A percentile compares a stretch with the other conserved stretches of the same genome.
Conservation (phyloP, 2,888 invertebrate genomes). For the Ypsolopha scabrella region DNA sequence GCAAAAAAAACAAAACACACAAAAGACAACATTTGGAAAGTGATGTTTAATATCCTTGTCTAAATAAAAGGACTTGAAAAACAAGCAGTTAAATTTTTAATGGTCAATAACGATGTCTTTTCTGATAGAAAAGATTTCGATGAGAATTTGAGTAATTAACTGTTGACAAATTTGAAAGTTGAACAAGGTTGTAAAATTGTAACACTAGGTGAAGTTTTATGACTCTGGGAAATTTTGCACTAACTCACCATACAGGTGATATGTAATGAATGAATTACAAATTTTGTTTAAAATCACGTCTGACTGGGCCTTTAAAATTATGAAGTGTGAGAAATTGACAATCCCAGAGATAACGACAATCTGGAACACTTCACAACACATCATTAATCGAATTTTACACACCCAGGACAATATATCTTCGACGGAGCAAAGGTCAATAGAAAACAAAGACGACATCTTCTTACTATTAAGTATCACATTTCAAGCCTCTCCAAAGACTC, state of each 20-base stretch:
- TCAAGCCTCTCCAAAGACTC: conserved; percentile 54
- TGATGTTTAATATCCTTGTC: conserved; percentile 53
- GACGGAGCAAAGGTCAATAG: background rate
- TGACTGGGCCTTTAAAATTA: background rate
- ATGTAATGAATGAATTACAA: background rate
- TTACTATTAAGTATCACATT: conserved; percentile 54
- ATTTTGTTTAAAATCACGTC: background rate
- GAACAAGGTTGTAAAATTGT: conserved; percentile 1
- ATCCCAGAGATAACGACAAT: background rate
- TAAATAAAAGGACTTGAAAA: conserved; percentile 20
- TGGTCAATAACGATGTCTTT: conserved; percentile 41
- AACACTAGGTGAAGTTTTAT: background rate
- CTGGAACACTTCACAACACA: background rate
- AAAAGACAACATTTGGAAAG: conserved; percentile 42
- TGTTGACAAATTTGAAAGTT: conserved; percentile 25
- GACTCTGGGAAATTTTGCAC: conserved; percentile 8
- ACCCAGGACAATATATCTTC: background rate
- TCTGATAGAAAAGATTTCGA: conserved; percentile 35
- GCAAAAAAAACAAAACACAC: conserved; percentile 50
- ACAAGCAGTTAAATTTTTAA: conserved; percentile 53
- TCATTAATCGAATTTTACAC: background rate
- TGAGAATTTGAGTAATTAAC: conserved; percentile 49
- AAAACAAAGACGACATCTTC: conserved; percentile 36
- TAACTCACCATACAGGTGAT: background rate
- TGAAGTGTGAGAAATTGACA: background rate